Conservation (phyloP, 2,113 vertebrate species). For the Sebastes fasciatus region DNA sequence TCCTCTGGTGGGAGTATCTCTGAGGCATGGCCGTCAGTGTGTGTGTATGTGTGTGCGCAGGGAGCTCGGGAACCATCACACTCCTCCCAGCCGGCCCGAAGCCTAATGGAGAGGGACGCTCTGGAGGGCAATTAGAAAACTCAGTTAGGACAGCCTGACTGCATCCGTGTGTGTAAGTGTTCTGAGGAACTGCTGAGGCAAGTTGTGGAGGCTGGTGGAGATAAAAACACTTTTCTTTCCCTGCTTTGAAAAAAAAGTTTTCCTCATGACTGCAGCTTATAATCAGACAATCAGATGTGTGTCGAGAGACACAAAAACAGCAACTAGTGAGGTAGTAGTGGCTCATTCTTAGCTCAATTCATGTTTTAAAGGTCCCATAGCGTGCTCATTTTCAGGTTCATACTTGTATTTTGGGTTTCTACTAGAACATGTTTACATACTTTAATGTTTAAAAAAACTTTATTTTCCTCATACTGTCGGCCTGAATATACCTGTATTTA, state of each 20-base stretch:
- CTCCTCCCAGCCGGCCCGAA: constrained; percentile 68
- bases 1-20: constrained; percentile 79
- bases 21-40: constrained; percentile 76
- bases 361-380: not conserved
- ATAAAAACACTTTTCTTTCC: constrained; percentile 75
- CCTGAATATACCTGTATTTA: no score
- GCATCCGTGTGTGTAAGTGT: constrained; percentile 62
- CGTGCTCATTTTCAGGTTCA: no score
- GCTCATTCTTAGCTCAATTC: not conserved
- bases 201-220: constrained; percentile 20
- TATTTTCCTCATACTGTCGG: no score
- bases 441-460: no score
- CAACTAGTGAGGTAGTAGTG: not conserved
- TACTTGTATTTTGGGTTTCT: no score
- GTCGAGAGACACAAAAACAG: not conserved
- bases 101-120: constrained; percentile 82
- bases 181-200: constrained; percentile 75
- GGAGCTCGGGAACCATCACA: constrained; percentile 48
- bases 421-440: no score
- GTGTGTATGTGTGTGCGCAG: constrained; percentile 45
- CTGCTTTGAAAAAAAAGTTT: constrained; percentile 25
- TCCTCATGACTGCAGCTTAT: constrained; percentile 38
- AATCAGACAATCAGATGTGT: constrained; percentile 17
- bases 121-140: constrained; percentile 85
- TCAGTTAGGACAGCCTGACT: constrained; percentile 78